Base-by-base conservation (phyloP, 1,140 invertebrate genomes). In the Maniola jurtina region DNA sequence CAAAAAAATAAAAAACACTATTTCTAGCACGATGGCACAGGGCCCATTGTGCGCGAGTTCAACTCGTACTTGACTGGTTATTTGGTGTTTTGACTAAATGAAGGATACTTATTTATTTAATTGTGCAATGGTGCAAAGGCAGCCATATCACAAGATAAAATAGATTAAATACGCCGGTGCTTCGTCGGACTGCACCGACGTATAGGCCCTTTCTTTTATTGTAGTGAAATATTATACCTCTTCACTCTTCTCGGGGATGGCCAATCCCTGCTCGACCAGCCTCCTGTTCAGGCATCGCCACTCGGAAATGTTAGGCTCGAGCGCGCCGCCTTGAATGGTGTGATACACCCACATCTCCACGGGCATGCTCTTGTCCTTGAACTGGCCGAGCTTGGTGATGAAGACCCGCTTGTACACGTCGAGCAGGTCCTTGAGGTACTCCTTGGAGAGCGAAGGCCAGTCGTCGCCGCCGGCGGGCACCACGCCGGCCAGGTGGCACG, bases 401-500 rank as follows among this genome's bases (percentile, higher is more conserved):
- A 87, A 90, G 35, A 88, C 71, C 48, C 86, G 79, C 56, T 81
- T 77, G 70, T 92, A 92, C 0, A 80, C 77, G 5, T 84, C 73
- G 9, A 93, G 81, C 0, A 93, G 76, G n/a, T 93, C 92, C 8
- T 81, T 83, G 2, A 94, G 77, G 61, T 81, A 92, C 45, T 92
- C 81, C 48, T 89, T 92, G 0, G 93, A 92, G 0, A 92, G 71
- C 0, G 84, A 88, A 0, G 91, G 89, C 93, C 93, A 94, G 2
- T 78, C 76, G 0, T 81, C 70, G 0, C 92, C 93, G 2, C 92
- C 90, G 0, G 92, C 92, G 0, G 93, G 91, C 10, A 80, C 72
- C 13, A 94, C 92, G 9, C 93, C 93, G 6, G 77, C 89, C 4
- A 94, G 70, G 72, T 93, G 92, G 59, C 93, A 92, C 72, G 91